Conservation (phyloP, 1,140 invertebrate species). For the Harpegnathos saltator region DNA sequence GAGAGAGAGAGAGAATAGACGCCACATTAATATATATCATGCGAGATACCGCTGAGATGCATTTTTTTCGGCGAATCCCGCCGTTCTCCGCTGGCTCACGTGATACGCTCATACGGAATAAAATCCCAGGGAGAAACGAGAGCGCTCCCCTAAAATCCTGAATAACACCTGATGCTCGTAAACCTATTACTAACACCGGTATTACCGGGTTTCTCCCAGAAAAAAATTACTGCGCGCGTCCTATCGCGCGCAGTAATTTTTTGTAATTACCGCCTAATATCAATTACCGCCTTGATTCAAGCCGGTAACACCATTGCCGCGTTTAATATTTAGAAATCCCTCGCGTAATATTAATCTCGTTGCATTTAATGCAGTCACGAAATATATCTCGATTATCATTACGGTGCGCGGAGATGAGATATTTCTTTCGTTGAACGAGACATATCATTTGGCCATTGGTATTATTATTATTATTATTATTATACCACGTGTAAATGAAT, state of each 20-base stretch:
- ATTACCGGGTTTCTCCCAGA: not conserved
- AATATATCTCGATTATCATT: not conserved
- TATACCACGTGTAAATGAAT: too few species aligned
- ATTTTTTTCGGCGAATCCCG: conserved; percentile 41
- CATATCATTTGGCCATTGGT: too few species aligned
- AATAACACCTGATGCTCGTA: conserved; percentile 35
- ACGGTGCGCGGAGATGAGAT: too few species aligned
- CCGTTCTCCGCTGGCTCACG: conserved; percentile 21
- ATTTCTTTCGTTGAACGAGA: too few species aligned
- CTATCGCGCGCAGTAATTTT: not conserved
- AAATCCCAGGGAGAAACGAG: conserved; percentile 13
- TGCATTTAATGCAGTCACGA: not conserved
- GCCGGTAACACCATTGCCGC: not conserved
- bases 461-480: not conserved
- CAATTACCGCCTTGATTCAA: not conserved
- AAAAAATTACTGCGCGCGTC: not conserved
- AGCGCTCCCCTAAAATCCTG: conserved; percentile 2
- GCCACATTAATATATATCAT: conserved; percentile 45
- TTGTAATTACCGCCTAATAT: conserved; percentile 18
- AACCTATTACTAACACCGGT: conserved; percentile 13
- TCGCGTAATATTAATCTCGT: not conserved
- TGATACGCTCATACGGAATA: conserved; percentile 32
- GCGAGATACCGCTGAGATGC: conserved; percentile 35
- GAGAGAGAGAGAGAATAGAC: not conserved
- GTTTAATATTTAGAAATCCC: not conserved